Evolutionary conservation across 2,113 vertebrate genomes (phyloP).

Genomic region (Genyomyrus donnyi): DNA sequence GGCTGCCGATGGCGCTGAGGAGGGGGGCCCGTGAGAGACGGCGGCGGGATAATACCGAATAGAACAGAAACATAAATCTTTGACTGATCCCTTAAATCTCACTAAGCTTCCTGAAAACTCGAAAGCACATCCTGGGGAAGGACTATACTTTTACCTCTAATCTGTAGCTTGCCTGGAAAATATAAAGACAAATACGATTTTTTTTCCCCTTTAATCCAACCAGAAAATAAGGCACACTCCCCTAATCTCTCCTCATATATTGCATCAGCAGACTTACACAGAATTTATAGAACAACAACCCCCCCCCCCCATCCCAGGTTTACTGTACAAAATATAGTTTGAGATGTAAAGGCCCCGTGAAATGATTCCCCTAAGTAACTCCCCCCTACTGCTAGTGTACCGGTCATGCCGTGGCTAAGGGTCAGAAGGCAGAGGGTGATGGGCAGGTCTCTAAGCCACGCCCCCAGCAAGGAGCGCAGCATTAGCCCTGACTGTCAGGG

Average conservation of each 20-base stretch:
- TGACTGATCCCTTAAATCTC: slow-evolving; percentile 51
- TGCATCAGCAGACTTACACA: not conserved
- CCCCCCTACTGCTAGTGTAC: not conserved
- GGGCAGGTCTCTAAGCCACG: slow-evolving; percentile 32
- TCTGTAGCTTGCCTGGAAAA: slow-evolving; percentile 32
- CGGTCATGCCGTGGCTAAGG: slow-evolving; percentile 47
- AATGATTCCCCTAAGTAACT: not conserved
- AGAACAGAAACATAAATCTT: slow-evolving; percentile 48
- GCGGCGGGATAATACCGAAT: slow-evolving; percentile 38
- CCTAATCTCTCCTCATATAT: not conserved
- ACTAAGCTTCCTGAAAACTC: slow-evolving; percentile 47
- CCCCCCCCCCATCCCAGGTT: not conserved
- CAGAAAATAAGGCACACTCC: not conserved
- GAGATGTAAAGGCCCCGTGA: not conserved
- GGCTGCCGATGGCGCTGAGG: not conserved
- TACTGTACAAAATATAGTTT: not conserved
- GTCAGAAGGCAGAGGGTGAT: slow-evolving; percentile 38
- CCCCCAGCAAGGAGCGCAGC: slow-evolving; percentile 41
- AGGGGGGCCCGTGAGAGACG: slow-evolving; percentile 30
- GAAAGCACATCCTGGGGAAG: slow-evolving; percentile 39
- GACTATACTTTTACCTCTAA: slow-evolving; percentile 26
- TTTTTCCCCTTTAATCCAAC: not conserved
- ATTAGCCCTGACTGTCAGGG: slow-evolving; percentile 30
- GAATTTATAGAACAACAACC: not conserved
- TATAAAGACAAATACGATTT: slow-evolving; percentile 19